These are phyloP conservation scores for Rhea pennata DNA, from an alignment of 2,113 vertebrate species.

Conservation along the genomic window DNA sequence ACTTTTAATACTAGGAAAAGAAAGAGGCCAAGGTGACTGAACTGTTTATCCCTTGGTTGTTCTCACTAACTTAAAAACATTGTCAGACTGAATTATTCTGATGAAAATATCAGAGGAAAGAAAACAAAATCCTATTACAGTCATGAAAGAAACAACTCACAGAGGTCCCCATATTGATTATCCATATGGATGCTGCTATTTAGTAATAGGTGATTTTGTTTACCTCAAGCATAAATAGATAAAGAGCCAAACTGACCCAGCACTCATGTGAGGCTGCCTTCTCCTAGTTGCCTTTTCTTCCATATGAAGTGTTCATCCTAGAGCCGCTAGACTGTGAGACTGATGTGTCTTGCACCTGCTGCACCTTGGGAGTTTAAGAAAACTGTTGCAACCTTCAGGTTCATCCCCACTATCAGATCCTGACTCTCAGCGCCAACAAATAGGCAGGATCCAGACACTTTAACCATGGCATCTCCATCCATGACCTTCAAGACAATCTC, in stretches of 20 bases:
- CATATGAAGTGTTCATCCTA: background rate
- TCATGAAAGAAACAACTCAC: background rate
- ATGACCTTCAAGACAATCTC: background rate
- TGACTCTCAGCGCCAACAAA: background rate
- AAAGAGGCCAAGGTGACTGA: slow-evolving; percentile 67
- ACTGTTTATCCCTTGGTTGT: slow-evolving; percentile 49
- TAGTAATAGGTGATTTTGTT: slow-evolving; percentile 32
- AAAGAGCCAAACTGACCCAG: slow-evolving; percentile 33
- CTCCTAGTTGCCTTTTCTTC: background rate
- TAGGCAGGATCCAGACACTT: background rate
- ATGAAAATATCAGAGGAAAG: slow-evolving; percentile 57
- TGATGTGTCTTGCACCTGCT: background rate
- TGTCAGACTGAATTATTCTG: slow-evolving; percentile 64
- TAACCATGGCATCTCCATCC: background rate
- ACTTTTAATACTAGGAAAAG: slow-evolving; percentile 47
- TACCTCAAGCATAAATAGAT: background rate
- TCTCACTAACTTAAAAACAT: slow-evolving; percentile 51
- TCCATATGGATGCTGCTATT: background rate
- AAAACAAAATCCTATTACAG: background rate
- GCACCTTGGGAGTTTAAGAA: background rate
- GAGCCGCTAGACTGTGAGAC: background rate
- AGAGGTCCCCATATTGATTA: slow-evolving; percentile 29
- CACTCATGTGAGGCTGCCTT: background rate
- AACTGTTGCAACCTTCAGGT: background rate
- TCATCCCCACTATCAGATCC: background rate